Conservation (phyloP, 2,797 vertebrate genomes). For the Stomatorhinus walkeri region DNA sequence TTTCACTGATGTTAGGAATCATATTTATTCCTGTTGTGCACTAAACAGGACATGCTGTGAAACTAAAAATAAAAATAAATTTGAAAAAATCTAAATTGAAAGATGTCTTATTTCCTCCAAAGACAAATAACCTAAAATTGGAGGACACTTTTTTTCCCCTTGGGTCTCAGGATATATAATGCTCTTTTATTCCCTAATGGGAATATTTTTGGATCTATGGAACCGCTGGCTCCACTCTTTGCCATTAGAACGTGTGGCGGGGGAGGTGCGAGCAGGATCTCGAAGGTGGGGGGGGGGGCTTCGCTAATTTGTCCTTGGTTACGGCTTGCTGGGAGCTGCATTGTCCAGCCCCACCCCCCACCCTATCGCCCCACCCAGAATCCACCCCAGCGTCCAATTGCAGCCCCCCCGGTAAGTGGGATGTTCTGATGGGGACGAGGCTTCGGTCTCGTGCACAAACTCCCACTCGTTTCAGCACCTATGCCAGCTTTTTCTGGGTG, state of each 20-base stretch:
- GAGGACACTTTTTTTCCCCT: no score
- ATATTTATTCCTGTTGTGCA: no score
- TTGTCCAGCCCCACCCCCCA: not conserved
- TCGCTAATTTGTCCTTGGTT: conserved; percentile 13
- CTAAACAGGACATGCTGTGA: no score
- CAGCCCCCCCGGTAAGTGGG: not conserved
- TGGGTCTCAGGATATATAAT: no score
- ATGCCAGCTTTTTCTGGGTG: not conserved
- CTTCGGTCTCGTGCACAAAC: not conserved
- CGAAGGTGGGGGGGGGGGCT: not conserved
- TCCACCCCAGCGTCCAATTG: not conserved
- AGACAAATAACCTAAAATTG: no score
- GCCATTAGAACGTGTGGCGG: not conserved
- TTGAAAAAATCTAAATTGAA: no score
- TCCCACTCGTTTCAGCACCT: not conserved
- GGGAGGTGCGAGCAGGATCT: not conserved
- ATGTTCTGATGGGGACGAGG: not conserved
- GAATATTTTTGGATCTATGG: not conserved
- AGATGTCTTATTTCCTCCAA: no score
- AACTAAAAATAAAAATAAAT: no score
- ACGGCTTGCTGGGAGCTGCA: not conserved
- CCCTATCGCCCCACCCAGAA: not conserved
- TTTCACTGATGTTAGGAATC: no score
- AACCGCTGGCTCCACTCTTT: not conserved
- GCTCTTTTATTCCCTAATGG: not conserved